Percentiles rank a stretch among this genome's conserved stretches.
These are phyloP conservation scores for Stigmatopora nigra DNA, from an alignment of 2,113 vertebrate genomes.

Conservation along the genomic window DNA sequence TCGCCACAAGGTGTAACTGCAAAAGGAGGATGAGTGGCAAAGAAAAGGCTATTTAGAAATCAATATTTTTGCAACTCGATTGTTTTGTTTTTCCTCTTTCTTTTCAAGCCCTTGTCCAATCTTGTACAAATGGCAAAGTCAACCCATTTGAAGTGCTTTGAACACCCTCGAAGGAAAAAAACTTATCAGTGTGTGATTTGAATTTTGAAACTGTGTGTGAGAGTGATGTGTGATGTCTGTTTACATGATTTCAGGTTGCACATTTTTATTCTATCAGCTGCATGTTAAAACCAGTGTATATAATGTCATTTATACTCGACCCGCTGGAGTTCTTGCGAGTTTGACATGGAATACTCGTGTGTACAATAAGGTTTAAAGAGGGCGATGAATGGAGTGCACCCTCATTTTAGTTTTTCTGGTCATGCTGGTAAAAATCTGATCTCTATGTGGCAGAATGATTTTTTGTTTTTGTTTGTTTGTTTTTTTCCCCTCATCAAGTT, in stretches of 20 bases:
- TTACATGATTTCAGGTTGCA: conserved; percentile 54
- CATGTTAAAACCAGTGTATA: conserved; percentile 74
- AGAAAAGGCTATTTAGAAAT: conserved; percentile 16
- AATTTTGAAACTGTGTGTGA: conserved; percentile 25
- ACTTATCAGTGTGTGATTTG: conserved; percentile 29
- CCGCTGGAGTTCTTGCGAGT: conserved; percentile 45
- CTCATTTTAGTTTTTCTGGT: conserved; percentile 34
- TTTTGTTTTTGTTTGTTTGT: neutral
- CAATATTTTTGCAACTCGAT: conserved; percentile 33
- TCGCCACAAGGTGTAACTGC: conserved; percentile 55
- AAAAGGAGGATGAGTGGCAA: conserved; percentile 35
- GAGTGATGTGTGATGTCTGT: conserved; percentile 40
- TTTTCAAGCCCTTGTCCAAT: conserved; percentile 22
- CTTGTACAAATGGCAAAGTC: conserved; percentile 40
- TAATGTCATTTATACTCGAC: conserved; percentile 71
- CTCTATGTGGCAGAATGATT: neutral
- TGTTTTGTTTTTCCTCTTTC: conserved; percentile 33
- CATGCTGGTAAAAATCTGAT: conserved; percentile 10
- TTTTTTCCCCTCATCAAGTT: conserved; percentile 5
- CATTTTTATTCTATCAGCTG: conserved; percentile 63
- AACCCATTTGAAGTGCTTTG: conserved; percentile 45
- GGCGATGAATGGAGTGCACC: conserved; percentile 36
- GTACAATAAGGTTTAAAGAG: conserved; percentile 44
- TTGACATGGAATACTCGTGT: conserved; percentile 48
- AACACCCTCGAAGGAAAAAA: conserved; percentile 43